Base-by-base conservation (phyloP, 2,888 invertebrate species). In the Lasioglossum oenotherae region DNA sequence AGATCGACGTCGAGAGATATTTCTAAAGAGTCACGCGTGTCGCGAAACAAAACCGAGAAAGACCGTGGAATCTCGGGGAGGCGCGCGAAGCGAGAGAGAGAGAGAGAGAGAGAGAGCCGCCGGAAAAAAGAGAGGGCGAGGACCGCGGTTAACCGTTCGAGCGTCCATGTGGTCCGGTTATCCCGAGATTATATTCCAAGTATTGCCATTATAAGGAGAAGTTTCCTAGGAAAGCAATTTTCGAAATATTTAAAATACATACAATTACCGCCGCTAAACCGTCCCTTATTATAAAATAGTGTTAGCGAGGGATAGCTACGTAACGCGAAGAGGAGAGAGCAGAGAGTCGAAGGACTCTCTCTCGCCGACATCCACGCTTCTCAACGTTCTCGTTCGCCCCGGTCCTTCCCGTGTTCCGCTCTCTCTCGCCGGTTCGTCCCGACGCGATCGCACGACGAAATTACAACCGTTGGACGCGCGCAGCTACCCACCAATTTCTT, bases 191-290 rank as follows among this genome's bases (percentile, higher is more conserved):
- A 94, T 93, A 93, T 94, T 94, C 94, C 93, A 92, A 94, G 94
- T 94, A 94, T 94, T 94, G 94, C 93, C 92, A 94, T 94, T 93
- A 94, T 91, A 88, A 90, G 86, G 88, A 84, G 85, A 57, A 91
- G 91, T 94, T 94, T 95, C 94, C 93, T 93, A 93, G 94, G 94
- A 94, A 94, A 91, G 93, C 94, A 94, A 95, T 95, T 95, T 95
- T 93, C 92, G 93, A 95, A 95, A 95, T 95, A 95, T 95, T 94
- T 94, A 94, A 94, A 95, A 94, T 92, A 94, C 93, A 93, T 94
- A 92, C 91, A 92, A 94, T 94, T 94, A 93, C 91, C 75, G 78
- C 64, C 78, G 89, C 85, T 87, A 81, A 90, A 88, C 91, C 88
- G 87, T 84, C 85, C 90, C 87, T 89, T 90, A 89, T 91, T 92